These are phyloP conservation scores for Euglossa dilemma DNA, from an alignment of 1,140 invertebrate genomes.

Conservation along the genomic window DNA sequence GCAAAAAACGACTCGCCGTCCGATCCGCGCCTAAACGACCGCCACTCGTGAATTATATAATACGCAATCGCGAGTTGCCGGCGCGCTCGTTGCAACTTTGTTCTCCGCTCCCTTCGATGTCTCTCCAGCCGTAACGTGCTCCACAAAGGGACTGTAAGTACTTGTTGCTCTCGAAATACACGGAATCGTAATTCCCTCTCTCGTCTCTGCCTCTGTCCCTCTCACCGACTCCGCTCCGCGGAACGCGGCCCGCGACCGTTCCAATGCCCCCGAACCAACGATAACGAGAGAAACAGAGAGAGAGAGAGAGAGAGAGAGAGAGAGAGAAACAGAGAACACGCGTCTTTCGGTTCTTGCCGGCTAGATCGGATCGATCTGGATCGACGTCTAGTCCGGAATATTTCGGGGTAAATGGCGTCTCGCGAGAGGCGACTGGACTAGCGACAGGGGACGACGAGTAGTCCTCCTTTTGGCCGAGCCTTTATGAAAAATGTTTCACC, in stretches of 20 bases:
- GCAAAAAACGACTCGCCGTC: slow-evolving; percentile 6
- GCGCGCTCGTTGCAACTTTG: slow-evolving; percentile 61
- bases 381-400: too few species aligned
- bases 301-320: too few species aligned
- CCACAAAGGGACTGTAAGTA: slow-evolving; percentile 63
- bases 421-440: too few species aligned
- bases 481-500: slow-evolving; percentile 12
- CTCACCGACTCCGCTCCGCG: background rate
- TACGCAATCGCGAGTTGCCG: slow-evolving; percentile 47
- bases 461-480: background rate
- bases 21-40: slow-evolving; percentile 43
- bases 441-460: too few species aligned
- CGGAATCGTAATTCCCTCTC: slow-evolving; percentile 63
- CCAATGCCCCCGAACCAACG: background rate
- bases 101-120: slow-evolving; percentile 58
- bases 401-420: too few species aligned
- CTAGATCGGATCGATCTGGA: too few species aligned
- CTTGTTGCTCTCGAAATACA: slow-evolving; percentile 69
- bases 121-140: slow-evolving; percentile 57
- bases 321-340: too few species aligned
- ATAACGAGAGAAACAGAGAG: too few species aligned
- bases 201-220: slow-evolving; percentile 2
- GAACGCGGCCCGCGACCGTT: background rate
- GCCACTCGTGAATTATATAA: slow-evolving; percentile 60
- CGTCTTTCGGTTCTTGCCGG: too few species aligned